phyloP scores from a whole-genome alignment of 2,113 vertebrate genomes.

The Hymenochirus boettgeri region DNA sequence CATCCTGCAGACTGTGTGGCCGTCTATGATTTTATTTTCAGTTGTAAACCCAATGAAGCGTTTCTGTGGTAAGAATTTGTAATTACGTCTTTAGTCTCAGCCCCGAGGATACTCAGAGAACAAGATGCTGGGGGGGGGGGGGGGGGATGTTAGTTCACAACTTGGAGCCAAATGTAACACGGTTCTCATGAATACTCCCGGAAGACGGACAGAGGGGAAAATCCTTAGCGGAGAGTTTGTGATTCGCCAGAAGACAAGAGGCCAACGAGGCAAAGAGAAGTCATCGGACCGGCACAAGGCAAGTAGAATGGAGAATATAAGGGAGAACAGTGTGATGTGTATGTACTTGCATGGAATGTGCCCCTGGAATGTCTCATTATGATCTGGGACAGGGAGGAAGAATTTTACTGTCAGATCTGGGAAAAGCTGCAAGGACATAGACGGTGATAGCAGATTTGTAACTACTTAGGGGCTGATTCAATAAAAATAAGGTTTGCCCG shows the following conservation, averaged over 20 bases:
- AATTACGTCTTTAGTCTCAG: background rate
- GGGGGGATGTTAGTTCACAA: slow-evolving; percentile 11
- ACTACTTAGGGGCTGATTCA: too few species aligned
- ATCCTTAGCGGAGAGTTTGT: background rate
- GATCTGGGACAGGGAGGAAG: too few species aligned
- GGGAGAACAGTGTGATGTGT: too few species aligned
- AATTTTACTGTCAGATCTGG: too few species aligned
- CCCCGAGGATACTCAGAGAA: background rate
- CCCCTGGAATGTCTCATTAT: too few species aligned
- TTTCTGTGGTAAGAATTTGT: background rate
- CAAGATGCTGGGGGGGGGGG: background rate
- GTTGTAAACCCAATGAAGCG: background rate
- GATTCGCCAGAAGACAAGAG: background rate
- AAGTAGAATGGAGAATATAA: too few species aligned
- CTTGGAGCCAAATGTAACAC: slow-evolving; percentile 37
- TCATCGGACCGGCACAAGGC: too few species aligned
- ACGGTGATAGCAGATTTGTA: too few species aligned
- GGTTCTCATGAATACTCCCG: background rate
- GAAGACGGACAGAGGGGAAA: slow-evolving; percentile 4
- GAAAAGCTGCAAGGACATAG: too few species aligned
- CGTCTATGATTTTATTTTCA: background rate
- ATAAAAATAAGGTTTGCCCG: too few species aligned
- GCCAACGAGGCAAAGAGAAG: too few species aligned
- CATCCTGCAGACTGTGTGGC: background rate
- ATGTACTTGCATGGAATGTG: too few species aligned